Conservation (phyloP, 2,113 vertebrate species). For the Chloebia gouldiae region DNA sequence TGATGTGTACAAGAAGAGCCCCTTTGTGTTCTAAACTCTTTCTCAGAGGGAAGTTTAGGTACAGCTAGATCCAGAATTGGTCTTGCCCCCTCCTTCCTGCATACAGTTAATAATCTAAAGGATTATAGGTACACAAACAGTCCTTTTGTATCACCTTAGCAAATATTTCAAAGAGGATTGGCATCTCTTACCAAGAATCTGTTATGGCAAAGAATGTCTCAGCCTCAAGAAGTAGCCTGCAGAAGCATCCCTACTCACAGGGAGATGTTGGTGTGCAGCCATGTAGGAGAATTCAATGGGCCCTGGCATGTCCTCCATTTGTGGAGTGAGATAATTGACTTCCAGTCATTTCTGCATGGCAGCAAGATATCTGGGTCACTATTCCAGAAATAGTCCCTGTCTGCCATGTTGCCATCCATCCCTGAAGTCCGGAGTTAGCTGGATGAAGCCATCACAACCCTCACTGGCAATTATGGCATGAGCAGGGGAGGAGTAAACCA, state of each 20-base stretch:
- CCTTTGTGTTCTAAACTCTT: neutral
- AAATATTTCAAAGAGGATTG: neutral
- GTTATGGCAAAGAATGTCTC: neutral
- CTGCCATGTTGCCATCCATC: neutral
- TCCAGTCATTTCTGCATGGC: neutral
- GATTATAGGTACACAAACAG: neutral
- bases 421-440: neutral
- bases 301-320: neutral
- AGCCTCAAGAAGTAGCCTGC: neutral
- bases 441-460: neutral
- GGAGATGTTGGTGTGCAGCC: neutral
- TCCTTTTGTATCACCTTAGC: neutral
- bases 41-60: neutral
- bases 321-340: neutral
- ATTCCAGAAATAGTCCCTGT: neutral
- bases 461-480: neutral
- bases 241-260: neutral
- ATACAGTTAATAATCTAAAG: neutral
- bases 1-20: neutral
- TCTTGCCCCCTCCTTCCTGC: neutral
- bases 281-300: neutral
- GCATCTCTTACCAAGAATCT: neutral
- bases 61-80: neutral
- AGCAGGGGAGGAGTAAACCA: neutral
- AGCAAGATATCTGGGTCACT: neutral